Evolutionary conservation across 2,888 invertebrate species (phyloP).

Genomic region (Drosophila histrio): DNA sequence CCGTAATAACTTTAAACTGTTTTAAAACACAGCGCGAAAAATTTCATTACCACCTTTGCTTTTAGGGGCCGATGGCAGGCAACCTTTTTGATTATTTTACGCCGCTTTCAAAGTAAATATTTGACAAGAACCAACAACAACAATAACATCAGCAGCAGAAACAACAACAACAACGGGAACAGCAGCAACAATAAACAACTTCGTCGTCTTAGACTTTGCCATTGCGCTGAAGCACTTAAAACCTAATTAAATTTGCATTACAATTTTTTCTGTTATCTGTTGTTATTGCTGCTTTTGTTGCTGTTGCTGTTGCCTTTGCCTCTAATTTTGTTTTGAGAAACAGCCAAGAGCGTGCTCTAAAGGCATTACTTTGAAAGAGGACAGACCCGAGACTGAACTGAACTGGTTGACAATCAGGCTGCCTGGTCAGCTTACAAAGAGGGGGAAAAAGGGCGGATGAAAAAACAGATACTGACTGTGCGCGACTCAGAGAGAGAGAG

Average conservation of each 20-base stretch:
- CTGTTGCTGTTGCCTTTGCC: conserved; percentile 44
- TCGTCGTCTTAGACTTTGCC: conserved; percentile 60
- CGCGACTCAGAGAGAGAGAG: background rate
- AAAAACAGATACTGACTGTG: conserved; percentile 6
- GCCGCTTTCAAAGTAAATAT: conserved; percentile 77
- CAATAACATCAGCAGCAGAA: conserved; percentile 39
- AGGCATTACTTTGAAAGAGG: conserved; percentile 55
- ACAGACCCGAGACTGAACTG: conserved; percentile 31
- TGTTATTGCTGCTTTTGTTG: conserved; percentile 21
- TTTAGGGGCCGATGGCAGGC: conserved; percentile 22
- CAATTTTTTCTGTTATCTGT: conserved; percentile 68
- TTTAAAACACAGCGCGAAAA: conserved; percentile 74
- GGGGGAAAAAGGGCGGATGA: background rate
- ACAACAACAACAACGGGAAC: conserved; percentile 11
- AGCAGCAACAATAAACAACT: conserved; percentile 40
- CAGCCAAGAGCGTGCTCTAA: conserved; percentile 64
- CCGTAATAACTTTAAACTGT: conserved; percentile 77
- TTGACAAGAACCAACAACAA: conserved; percentile 62
- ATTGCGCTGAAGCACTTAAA: conserved; percentile 76
- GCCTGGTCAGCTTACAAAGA: conserved; percentile 29
- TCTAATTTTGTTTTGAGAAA: conserved; percentile 75
- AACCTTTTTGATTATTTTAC: conserved; percentile 75
- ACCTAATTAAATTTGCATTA: conserved; percentile 80
- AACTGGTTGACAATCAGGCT: conserved; percentile 70
- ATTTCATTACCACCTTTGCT: conserved; percentile 75